Conservation (phyloP, 2,113 vertebrate species). For the Scomber scombrus region DNA sequence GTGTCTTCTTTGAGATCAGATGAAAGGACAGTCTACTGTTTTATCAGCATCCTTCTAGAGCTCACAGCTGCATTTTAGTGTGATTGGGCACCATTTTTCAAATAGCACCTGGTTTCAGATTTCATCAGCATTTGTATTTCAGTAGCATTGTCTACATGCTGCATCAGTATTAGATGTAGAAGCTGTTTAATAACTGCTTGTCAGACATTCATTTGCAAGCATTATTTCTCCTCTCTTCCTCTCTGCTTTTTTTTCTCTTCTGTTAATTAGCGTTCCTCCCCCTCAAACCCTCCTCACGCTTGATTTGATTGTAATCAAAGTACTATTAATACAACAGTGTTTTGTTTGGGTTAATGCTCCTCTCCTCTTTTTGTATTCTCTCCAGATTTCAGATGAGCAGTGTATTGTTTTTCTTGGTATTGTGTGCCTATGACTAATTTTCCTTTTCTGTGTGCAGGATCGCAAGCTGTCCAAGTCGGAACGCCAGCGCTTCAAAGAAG, state of each 20-base stretch:
- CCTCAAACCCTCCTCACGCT: not conserved
- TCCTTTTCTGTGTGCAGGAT: slow-evolving; percentile 84
- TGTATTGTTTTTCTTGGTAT: not conserved
- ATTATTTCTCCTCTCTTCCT: not conserved
- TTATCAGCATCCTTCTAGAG: slow-evolving; percentile 20
- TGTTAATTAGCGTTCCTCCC: slow-evolving; percentile 27
- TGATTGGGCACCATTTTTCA: not conserved
- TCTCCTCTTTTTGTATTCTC: not conserved
- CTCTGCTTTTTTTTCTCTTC: not conserved
- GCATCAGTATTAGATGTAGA: not conserved
- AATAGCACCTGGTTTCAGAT: not conserved
- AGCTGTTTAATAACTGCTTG: not conserved
- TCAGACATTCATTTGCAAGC: not conserved
- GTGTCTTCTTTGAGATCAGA: slow-evolving; percentile 38
- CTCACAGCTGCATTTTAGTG: not conserved
- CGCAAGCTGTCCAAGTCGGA: slow-evolving; percentile 97
- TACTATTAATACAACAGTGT: slow-evolving; percentile 1
- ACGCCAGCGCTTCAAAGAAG: slow-evolving; percentile 98
- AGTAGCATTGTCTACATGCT: not conserved
- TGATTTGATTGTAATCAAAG: slow-evolving; percentile 34
- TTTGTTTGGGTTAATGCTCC: slow-evolving; percentile 16
- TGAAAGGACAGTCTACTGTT: slow-evolving; percentile 40
- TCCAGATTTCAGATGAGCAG: not conserved
- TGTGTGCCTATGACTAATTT: slow-evolving; percentile 9
- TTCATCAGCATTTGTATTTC: slow-evolving; percentile 13